Evolutionary conservation across 2,888 invertebrate species (phyloP).

Genomic region (Diabrotica balteata): DNA sequence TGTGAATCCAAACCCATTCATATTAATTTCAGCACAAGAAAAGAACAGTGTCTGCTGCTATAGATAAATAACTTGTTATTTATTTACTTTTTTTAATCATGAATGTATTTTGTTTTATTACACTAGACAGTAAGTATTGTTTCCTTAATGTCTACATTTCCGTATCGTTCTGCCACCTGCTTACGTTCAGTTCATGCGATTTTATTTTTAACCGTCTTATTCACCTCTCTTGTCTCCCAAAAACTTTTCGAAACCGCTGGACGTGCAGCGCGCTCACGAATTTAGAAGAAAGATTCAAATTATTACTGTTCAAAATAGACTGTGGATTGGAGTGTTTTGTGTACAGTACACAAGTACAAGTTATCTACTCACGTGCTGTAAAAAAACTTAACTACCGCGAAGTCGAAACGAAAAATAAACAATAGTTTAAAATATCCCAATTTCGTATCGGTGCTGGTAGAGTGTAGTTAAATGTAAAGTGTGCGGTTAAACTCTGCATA

Average conservation of each 20-base stretch:
- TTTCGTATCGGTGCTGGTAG: background rate
- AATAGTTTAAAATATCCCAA: background rate
- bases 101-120: no score
- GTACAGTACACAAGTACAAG: conserved; percentile 20
- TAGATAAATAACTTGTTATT: no score
- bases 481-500: background rate
- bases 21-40: no score
- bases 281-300: conserved; percentile 32
- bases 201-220: conserved; percentile 7
- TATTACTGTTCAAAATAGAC: conserved; percentile 43
- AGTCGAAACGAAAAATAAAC: conserved; percentile 1
- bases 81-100: no score
- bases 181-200: background rate
- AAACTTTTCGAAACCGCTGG: conserved; percentile 33
- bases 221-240: background rate
- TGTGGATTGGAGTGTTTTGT: conserved; percentile 33
- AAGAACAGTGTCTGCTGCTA: no score
- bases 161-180: background rate
- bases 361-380: conserved; percentile 6
- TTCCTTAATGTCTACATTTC: background rate
- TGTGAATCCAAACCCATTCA: no score
- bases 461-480: conserved; percentile 15
- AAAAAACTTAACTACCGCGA: conserved; percentile 8
- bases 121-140: no score
- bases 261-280: conserved; percentile 33